Base-by-base conservation (phyloP, 1,140 invertebrate genomes). In the Camponotus pennsylvanicus region DNA sequence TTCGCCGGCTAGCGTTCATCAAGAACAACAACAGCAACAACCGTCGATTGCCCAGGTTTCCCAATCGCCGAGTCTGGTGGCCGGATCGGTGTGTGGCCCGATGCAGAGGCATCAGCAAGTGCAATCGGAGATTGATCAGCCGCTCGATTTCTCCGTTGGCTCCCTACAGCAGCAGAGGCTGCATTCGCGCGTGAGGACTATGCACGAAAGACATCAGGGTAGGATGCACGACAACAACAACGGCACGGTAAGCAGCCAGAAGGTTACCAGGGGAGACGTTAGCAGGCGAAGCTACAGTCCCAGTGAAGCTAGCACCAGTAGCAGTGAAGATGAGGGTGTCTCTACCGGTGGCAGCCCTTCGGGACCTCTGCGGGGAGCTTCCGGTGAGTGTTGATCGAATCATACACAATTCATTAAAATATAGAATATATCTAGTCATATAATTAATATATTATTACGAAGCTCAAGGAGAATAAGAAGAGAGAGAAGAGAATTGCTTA, bases 111-210 rank as follows among this genome's bases (percentile, higher is more conserved):
- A 92, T 88, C 92, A 92, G 63, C 91, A 92, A 87, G 77, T 89
- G 15, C 91, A 94, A 77, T 90, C 92, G 15, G 94, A 95, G 11
- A 92, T 94, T 45, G 95, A 95, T 85, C 95, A 95, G 69, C 95
- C 95, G 1, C 87, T 95, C 3, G 95, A 95, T 70, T 95, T 95
- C 77, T 95, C 95, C 40, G 95, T 95, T 64, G 95, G 94, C 13
- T 94, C 94, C 0, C 77, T 95, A 57, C 94, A 95, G 52, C 95
- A 95, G 73, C 93, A 93, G 21, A 92, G 92, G 88, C 86, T 94
- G 57, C 92, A 94, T 34, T 89, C 93, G 15, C 87, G 91, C 52
- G 88, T 87, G 4, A 93, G 92, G 86, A 93, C 89, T 70, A 93
- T 94, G 79, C 92, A 94, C 71, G 94, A 93, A 59, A 92, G 92